Percentiles rank a stretch among this genome's conserved stretches.
Evolutionary conservation across 2,888 invertebrate species (phyloP).

Genomic region (Acleris laterana): DNA sequence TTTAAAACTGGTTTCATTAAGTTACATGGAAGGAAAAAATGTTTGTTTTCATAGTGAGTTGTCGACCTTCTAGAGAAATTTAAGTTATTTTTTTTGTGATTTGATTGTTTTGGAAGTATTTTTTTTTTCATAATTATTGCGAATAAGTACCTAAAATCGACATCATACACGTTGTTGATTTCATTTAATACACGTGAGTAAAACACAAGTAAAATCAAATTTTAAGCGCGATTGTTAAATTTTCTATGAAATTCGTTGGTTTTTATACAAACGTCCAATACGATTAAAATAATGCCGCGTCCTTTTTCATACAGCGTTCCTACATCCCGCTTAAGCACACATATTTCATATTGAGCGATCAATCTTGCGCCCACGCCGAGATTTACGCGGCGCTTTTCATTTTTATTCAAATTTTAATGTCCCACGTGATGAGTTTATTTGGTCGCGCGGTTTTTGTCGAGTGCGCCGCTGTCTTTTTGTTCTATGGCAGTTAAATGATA

Average conservation of each 20-base stretch:
- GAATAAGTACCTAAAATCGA: too few species aligned
- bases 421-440: constrained; percentile 61
- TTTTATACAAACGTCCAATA: neutral
- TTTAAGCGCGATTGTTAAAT: too few species aligned
- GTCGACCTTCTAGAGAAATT: too few species aligned
- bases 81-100: too few species aligned
- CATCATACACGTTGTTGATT: too few species aligned
- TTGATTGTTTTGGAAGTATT: too few species aligned
- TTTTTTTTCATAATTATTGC: too few species aligned
- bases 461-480: constrained; percentile 14
- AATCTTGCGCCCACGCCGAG: constrained; percentile 70
- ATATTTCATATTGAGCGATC: constrained; percentile 70
- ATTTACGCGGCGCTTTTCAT: constrained; percentile 63
- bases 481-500: neutral
- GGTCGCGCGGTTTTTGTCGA: constrained; percentile 36
- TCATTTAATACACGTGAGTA: too few species aligned
- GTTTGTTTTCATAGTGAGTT: too few species aligned
- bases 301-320: constrained; percentile 28
- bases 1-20: neutral
- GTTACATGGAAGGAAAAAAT: neutral
- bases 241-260: too few species aligned
- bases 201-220: too few species aligned
- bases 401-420: constrained; percentile 67
- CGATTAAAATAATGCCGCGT: constrained; percentile 38
- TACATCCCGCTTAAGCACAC: constrained; percentile 46